These are phyloP conservation scores for Phanerotoma sp. DNA, from an alignment of 2,888 invertebrate genomes.

Conservation along the genomic window DNA sequence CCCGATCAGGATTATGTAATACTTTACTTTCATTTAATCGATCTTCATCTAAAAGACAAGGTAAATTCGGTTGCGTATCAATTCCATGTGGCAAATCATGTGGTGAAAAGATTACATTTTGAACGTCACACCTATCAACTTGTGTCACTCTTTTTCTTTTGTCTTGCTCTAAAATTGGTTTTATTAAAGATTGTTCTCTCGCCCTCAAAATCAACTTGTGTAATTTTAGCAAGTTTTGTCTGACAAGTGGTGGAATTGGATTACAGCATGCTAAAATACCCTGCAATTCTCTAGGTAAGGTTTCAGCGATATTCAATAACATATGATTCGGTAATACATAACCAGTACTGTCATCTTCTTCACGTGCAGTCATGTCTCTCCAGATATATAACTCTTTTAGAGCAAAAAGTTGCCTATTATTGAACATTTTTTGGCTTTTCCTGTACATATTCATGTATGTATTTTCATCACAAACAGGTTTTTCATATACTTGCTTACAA, in stretches of 20 bases:
- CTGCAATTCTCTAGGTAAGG: slow-evolving; percentile 86
- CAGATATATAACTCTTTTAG: slow-evolving; percentile 80
- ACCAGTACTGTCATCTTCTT: slow-evolving; percentile 88
- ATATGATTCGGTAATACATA: slow-evolving; percentile 96
- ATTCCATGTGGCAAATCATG: slow-evolving; percentile 48
- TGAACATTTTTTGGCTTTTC: slow-evolving; percentile 78
- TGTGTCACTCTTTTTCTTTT: slow-evolving; percentile 46
- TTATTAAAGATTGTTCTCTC: slow-evolving; percentile 68
- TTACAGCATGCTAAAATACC: slow-evolving; percentile 92
- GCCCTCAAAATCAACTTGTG: slow-evolving; percentile 72
- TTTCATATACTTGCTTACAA: slow-evolving; percentile 78
- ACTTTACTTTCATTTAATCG: not conserved
- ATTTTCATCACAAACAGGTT: slow-evolving; percentile 69
- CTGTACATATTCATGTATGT: slow-evolving; percentile 76
- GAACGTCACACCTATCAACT: too few species aligned
- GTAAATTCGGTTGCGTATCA: slow-evolving; percentile 49
- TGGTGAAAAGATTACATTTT: too few species aligned
- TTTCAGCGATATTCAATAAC: slow-evolving; percentile 86
- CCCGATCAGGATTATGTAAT: too few species aligned
- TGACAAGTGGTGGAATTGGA: slow-evolving; percentile 82
- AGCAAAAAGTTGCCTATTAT: slow-evolving; percentile 81
- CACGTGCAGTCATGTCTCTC: slow-evolving; percentile 82
- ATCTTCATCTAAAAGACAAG: slow-evolving; percentile 44
- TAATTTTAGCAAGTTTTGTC: slow-evolving; percentile 62
- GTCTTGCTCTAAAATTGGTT: slow-evolving; percentile 51